Evolutionary conservation across 2,797 vertebrate genomes (phyloP).

Genomic region (Gobionotothen gibberifrons): DNA sequence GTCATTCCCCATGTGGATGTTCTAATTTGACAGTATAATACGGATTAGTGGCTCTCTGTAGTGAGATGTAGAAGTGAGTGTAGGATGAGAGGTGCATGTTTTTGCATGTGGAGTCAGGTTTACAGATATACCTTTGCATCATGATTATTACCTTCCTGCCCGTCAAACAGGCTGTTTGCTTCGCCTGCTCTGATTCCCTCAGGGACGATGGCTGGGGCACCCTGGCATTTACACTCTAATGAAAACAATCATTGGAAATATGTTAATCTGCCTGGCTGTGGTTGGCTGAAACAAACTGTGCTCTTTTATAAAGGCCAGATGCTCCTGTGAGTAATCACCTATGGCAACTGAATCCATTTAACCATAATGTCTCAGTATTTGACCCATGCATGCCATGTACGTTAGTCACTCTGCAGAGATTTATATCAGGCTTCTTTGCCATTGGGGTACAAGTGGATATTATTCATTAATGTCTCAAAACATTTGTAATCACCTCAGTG

Average conservation of each 20-base stretch:
- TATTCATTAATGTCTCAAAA: slow-evolving; percentile 9
- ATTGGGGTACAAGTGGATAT: slow-evolving; percentile 11
- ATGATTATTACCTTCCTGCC: slow-evolving; percentile 33
- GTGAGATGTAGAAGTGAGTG: slow-evolving; percentile 21
- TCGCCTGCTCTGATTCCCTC: slow-evolving; percentile 54
- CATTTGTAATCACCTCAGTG: not conserved
- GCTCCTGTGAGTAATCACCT: slow-evolving; percentile 78
- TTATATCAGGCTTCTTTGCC: slow-evolving; percentile 15
- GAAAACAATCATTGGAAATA: slow-evolving; percentile 79
- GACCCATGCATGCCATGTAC: slow-evolving; percentile 48
- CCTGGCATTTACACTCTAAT: slow-evolving; percentile 80
- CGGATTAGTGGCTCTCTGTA: slow-evolving; percentile 39
- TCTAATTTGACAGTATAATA: slow-evolving; percentile 38
- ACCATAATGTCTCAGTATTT: slow-evolving; percentile 53
- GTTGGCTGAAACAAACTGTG: slow-evolving; percentile 75
- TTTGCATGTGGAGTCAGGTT: slow-evolving; percentile 30
- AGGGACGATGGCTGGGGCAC: slow-evolving; percentile 51
- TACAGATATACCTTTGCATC: slow-evolving; percentile 39
- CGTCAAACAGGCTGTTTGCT: slow-evolving; percentile 22
- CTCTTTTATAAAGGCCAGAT: slow-evolving; percentile 83
- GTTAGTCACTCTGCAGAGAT: slow-evolving; percentile 29
- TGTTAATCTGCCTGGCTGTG: slow-evolving; percentile 73
- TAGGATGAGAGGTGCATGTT: slow-evolving; percentile 23
- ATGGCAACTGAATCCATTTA: slow-evolving; percentile 76
- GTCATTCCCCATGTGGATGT: slow-evolving; percentile 40